These are phyloP conservation scores for Sternotherus odoratus DNA, from an alignment of 2,797 vertebrate species.

Conservation along the genomic window DNA sequence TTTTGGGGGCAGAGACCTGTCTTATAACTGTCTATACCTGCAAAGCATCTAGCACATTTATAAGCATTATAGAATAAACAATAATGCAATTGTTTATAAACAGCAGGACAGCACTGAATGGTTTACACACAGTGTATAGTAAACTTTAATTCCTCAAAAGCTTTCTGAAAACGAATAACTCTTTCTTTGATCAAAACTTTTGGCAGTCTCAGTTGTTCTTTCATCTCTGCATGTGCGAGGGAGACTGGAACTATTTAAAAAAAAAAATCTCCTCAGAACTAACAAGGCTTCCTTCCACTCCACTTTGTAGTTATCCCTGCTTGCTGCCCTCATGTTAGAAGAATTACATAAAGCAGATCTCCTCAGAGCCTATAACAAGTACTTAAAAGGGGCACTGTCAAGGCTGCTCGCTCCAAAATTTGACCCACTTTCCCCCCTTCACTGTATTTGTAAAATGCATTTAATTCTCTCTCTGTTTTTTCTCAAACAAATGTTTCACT, in stretches of 20 bases:
- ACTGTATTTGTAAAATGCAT: neutral
- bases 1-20: neutral
- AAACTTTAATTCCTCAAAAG: conserved; percentile 1
- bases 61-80: neutral
- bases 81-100: neutral
- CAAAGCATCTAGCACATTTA: neutral
- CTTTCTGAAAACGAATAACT: conserved; percentile 21
- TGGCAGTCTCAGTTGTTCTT: conserved; percentile 21
- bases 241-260: neutral
- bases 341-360: conserved; percentile 6
- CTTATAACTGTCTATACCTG: neutral
- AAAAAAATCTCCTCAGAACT: conserved; percentile 9
- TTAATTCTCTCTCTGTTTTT: conserved; percentile 1
- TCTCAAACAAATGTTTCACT: neutral
- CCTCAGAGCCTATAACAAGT: conserved; percentile 22
- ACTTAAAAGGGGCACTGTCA: conserved; percentile 39
- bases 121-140: neutral
- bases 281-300: conserved; percentile 2
- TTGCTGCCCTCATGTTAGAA: conserved; percentile 18
- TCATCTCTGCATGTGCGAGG: conserved; percentile 15
- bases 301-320: neutral
- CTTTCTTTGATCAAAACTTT: conserved; percentile 28
- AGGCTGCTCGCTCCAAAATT: conserved; percentile 25
- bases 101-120: neutral
- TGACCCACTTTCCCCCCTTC: conserved; percentile 43